Base-by-base conservation (phyloP, 64 coral and sea anemone species). In the Orbicella faveolata region DNA sequence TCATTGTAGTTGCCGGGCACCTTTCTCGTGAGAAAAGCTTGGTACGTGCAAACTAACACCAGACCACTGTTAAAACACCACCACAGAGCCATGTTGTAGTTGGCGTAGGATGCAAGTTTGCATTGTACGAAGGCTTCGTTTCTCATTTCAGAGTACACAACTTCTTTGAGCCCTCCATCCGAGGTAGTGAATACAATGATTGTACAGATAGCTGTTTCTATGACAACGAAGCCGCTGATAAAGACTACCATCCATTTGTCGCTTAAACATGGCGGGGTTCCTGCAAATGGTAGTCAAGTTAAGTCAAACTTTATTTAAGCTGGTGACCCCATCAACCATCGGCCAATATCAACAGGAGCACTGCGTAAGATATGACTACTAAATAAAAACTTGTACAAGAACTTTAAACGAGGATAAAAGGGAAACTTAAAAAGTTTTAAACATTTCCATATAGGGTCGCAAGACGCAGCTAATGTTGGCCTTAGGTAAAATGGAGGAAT, bases 1-100 rank as follows among this genome's bases (percentile, higher is more conserved):
- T 98, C 93, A 84, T 98, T 98, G 63, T 93, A 88, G n/a, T 94
- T 98, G 3, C 94, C 96, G 0, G 96, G 96, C 0, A 98, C 93
- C 52, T 98, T 98, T 26, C 96, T 90, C 1, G 94, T 95, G 0
- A 93, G 76, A 18, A 95, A 91, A 1, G 96, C 96, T 68, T 98
- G 96, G 39, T 98, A 98, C 0, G 96, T 98, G 36, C 96, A 95
- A 0, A 98, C 78, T 15, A 98, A 19, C 6, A 95, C 88, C 17
- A 98, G 77, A 18, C 96, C 90, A 80, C 74, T 82, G 23, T 98
- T 95, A 26, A 91, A 95, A 13, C 87, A 76, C 96, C 96, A 95
- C 90, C 94, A 91, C 25, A 98, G 54, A 1, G 94, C 90, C 75
- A 93, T 90, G 74, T 93, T 75, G 39, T 95, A 93, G 17, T 95